Conservation (phyloP, 2,797 vertebrate genomes). For the Sebastes aleutianus region DNA sequence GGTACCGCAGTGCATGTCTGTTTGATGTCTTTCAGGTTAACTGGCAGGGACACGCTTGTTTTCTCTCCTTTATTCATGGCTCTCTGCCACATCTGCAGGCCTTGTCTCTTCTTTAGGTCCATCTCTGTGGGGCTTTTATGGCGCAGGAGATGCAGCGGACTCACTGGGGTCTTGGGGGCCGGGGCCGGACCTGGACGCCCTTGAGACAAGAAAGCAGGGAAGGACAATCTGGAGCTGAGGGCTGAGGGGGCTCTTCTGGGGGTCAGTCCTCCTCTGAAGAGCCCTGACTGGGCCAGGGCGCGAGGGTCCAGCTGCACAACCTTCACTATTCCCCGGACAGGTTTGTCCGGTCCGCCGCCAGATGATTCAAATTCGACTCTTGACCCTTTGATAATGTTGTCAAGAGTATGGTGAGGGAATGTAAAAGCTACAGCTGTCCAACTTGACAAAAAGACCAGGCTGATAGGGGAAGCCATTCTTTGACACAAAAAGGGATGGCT, state of each 20-base stretch:
- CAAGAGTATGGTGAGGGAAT: constrained; percentile 62
- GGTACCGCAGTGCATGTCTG: constrained; percentile 76
- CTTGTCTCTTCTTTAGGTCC: constrained; percentile 72
- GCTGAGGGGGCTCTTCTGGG: constrained; percentile 33
- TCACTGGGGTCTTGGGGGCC: constrained; percentile 32
- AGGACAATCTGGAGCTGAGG: constrained; percentile 53
- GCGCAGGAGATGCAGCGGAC: constrained; percentile 50
- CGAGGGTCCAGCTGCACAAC: constrained; percentile 73
- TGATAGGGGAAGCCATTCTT: constrained; percentile 61
- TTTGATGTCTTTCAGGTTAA: constrained; percentile 74
- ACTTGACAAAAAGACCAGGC: constrained; percentile 46
- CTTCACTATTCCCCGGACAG: constrained; percentile 68
- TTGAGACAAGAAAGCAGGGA: constrained; percentile 79
- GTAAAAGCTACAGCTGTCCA: constrained; percentile 33
- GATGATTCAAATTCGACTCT: constrained; percentile 73
- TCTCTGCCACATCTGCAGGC: constrained; percentile 82
- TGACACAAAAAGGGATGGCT: neutral
- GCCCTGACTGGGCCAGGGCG: constrained; percentile 49
- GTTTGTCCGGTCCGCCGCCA: constrained; percentile 65
- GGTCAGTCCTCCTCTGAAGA: constrained; percentile 54
- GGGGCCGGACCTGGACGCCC: constrained; percentile 63
- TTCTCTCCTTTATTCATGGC: constrained; percentile 72
- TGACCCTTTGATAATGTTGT: constrained; percentile 29
- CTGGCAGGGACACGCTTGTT: constrained; percentile 61
- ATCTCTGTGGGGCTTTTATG: constrained; percentile 22